Evolutionary conservation across 2,888 invertebrate species (phyloP).

Genomic region (Xylota segnis): DNA sequence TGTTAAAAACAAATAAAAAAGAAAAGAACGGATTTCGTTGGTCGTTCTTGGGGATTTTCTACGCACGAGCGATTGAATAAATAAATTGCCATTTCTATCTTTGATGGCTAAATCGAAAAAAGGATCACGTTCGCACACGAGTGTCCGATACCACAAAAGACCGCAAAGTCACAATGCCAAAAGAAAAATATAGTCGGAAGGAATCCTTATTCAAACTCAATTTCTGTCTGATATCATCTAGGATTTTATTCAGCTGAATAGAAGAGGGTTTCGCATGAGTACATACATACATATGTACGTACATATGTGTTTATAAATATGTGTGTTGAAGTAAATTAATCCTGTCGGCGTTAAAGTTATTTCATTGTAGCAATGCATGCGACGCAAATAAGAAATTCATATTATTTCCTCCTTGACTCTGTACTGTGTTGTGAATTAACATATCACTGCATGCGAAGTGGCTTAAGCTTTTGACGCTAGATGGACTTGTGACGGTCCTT

Average conservation of each 20-base stretch:
- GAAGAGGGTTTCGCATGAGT: neutral
- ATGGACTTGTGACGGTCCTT: conserved; percentile 30
- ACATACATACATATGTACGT: neutral
- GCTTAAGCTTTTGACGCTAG: conserved; percentile 39
- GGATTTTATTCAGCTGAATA: conserved; percentile 7
- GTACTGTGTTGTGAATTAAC: neutral
- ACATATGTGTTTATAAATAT: too few relatives aligned
- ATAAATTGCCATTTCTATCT: conserved; percentile 11
- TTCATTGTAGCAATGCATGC: conserved; percentile 18
- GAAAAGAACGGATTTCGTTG: too few relatives aligned
- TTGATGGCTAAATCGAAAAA: neutral
- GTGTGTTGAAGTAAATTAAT: neutral
- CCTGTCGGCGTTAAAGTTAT: conserved; percentile 10
- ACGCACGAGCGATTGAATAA: conserved; percentile 48
- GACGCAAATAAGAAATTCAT: conserved; percentile 17
- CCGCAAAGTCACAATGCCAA: conserved; percentile 6
- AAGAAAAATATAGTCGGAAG: conserved; percentile 21
- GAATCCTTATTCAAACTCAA: conserved; percentile 50
- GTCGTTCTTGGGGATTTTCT: neutral
- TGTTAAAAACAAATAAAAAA: neutral
- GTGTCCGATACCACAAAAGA: conserved; percentile 23
- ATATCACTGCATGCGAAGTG: conserved; percentile 12
- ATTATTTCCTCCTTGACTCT: conserved; percentile 3
- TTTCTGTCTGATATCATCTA: conserved; percentile 57
- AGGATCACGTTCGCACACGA: conserved; percentile 10